A percentile compares a stretch with the other conserved stretches of the same genome.
These are phyloP conservation scores for Sesia apiformis DNA, from an alignment of 2,888 invertebrate genomes.

Conservation along the genomic window DNA sequence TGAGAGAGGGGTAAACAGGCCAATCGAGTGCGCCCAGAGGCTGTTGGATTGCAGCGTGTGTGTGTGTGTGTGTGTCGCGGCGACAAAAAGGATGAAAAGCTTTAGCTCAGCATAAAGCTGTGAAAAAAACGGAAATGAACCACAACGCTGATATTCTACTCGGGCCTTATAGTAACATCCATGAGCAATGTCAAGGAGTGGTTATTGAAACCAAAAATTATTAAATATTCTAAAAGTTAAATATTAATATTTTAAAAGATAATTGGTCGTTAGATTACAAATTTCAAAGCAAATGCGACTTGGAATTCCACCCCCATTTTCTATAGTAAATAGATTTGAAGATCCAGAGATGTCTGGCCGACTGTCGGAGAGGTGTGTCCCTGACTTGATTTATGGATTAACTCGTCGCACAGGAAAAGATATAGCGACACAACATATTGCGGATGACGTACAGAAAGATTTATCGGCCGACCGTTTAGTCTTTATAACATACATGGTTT, in stretches of 20 bases:
- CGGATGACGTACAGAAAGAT: background rate
- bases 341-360: background rate
- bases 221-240: background rate
- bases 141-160: too few relatives aligned
- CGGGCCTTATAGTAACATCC: too few relatives aligned
- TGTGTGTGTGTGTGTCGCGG: too few relatives aligned
- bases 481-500: too few relatives aligned
- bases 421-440: conserved; percentile 1
- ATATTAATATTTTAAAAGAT: background rate
- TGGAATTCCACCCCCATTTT: background rate
- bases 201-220: too few relatives aligned
- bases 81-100: too few relatives aligned
- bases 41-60: too few relatives aligned
- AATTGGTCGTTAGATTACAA: background rate
- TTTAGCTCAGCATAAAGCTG: too few relatives aligned
- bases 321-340: background rate
- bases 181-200: too few relatives aligned
- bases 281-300: background rate
- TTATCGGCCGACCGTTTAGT: background rate
- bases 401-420: background rate
- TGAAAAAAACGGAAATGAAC: too few relatives aligned
- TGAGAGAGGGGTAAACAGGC: too few relatives aligned
- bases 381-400: background rate
- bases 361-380: background rate
- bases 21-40: too few relatives aligned